Percentiles rank a stretch among this genome's conserved stretches.
Evolutionary conservation across 2,113 vertebrate species (phyloP).

Genomic region (Gnathonemus longibarbis): DNA sequence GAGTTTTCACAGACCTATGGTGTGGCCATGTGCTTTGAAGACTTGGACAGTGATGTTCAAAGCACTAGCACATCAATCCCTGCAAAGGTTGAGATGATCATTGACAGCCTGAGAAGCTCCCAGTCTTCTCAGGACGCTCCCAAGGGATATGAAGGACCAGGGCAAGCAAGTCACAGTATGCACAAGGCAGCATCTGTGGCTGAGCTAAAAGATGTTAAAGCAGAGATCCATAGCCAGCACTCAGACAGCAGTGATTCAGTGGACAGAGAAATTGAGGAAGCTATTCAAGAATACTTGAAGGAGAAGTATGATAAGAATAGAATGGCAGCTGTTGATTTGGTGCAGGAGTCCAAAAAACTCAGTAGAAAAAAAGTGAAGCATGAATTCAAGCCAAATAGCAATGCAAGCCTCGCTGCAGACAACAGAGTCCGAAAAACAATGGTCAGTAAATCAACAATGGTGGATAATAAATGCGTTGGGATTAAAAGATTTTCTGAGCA

Average conservation of each 20-base stretch:
- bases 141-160: conserved; percentile 58
- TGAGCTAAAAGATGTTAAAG: conserved; percentile 10
- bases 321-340: conserved; percentile 22
- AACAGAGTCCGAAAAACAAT: conserved; percentile 34
- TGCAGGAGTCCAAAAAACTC: conserved; percentile 39
- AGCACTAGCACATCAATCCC: conserved; percentile 63
- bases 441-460: conserved; percentile 11
- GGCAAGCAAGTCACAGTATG: conserved; percentile 44
- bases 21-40: conserved; percentile 73
- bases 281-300: conserved; percentile 89
- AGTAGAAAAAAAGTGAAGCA: conserved; percentile 40
- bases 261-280: conserved; percentile 86
- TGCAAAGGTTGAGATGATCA: conserved; percentile 82
- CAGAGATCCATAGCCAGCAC: conserved; percentile 48
- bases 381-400: conserved; percentile 40
- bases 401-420: conserved; percentile 34
- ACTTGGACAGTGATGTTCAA: conserved; percentile 62
- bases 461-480: conserved; percentile 48
- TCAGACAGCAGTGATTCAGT: conserved; percentile 88
- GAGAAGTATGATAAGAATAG: conserved; percentile 67
- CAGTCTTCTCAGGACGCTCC: conserved; percentile 72
- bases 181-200: neutral
- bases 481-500: conserved; percentile 41
- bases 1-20: conserved; percentile 65
- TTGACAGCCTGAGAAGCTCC: conserved; percentile 75